Evolutionary conservation across 2,797 vertebrate genomes (phyloP).

Genomic region (Coreius guichenoti): DNA sequence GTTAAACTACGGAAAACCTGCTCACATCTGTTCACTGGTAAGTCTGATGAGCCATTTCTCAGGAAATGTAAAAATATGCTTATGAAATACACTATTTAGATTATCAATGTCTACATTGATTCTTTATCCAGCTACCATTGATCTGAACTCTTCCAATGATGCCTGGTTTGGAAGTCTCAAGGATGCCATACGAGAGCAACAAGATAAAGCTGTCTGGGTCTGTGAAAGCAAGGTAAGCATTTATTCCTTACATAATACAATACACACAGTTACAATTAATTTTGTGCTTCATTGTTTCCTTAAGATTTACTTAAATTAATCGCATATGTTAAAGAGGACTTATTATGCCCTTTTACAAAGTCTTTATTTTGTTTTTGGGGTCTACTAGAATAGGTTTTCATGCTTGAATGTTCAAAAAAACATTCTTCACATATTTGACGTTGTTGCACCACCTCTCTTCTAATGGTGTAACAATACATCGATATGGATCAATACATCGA

Average conservation of each 20-base stretch:
- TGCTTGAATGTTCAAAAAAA: not conserved
- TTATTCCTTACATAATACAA: not conserved
- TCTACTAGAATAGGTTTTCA: not conserved
- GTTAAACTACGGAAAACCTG: slow-evolving; percentile 92
- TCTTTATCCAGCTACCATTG: slow-evolving; percentile 80
- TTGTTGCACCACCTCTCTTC: no score
- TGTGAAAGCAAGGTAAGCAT: slow-evolving; percentile 92
- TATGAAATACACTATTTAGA: not conserved
- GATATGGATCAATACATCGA: not conserved
- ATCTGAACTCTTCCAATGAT: slow-evolving; percentile 90
- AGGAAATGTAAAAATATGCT: not conserved
- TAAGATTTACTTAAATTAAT: not conserved
- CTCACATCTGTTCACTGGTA: slow-evolving; percentile 93
- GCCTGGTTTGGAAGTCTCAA: slow-evolving; percentile 94
- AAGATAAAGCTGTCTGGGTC: slow-evolving; percentile 93
- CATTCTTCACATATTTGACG: no score
- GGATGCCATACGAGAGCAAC: slow-evolving; percentile 89
- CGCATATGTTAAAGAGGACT: not conserved
- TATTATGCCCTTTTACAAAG: not conserved
- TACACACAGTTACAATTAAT: no score
- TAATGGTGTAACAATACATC: not conserved
- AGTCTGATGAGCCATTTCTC: slow-evolving; percentile 21
- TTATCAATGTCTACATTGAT: not conserved
- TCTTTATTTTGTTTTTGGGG: not conserved
- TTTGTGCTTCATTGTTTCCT: not conserved